phyloP scores from a whole-genome alignment of 64 coral and sea anemone genomes.

The Montipora cactus region DNA sequence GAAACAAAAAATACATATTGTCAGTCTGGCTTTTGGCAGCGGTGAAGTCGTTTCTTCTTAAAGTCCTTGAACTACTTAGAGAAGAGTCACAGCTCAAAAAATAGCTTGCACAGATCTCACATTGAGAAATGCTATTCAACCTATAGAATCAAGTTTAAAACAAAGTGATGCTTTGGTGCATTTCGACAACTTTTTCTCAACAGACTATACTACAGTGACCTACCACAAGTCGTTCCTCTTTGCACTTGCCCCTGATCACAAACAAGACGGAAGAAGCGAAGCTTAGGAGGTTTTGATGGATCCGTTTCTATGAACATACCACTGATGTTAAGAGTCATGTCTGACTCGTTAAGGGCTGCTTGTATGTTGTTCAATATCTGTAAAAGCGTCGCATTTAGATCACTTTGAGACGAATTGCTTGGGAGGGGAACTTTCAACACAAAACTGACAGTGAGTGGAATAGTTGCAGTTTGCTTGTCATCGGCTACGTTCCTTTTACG shows the following conservation, averaged over 20 bases:
- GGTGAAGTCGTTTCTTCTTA: too few relatives aligned
- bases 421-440: background rate
- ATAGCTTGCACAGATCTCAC: too few relatives aligned
- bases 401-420: background rate
- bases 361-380: background rate
- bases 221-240: slow-evolving; percentile 12
- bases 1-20: too few relatives aligned
- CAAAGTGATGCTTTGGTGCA: too few relatives aligned
- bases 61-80: too few relatives aligned
- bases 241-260: slow-evolving; percentile 23
- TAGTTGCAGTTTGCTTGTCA: background rate
- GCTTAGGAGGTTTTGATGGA: background rate
- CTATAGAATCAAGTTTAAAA: too few relatives aligned
- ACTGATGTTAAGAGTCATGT: slow-evolving; percentile 15
- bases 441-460: slow-evolving; percentile 3
- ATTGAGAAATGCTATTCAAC: too few relatives aligned
- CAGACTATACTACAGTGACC: background rate
- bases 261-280: background rate
- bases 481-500: background rate
- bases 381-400: background rate
- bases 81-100: too few relatives aligned
- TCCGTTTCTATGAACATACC: background rate
- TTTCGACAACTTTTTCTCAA: too few relatives aligned
- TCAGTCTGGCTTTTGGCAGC: too few relatives aligned
- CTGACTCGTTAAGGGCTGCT: background rate